These are phyloP conservation scores for Lutraria lutraria DNA, from an alignment of 2,888 invertebrate species.

Conservation along the genomic window DNA sequence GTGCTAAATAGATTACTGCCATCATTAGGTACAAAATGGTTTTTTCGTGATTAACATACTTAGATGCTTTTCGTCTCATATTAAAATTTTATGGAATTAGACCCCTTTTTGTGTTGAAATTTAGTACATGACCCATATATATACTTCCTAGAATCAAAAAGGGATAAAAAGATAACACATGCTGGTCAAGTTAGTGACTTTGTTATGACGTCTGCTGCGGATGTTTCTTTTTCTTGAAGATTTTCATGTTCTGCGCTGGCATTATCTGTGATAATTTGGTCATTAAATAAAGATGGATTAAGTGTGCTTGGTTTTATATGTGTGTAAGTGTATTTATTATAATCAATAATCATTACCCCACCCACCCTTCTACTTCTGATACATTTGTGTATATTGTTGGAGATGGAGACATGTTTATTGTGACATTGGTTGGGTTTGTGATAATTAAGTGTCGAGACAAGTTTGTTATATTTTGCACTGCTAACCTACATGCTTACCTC, in stretches of 20 bases:
- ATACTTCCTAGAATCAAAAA: too few relatives aligned
- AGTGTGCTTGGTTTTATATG: conserved; percentile 29
- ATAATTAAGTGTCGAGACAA: not conserved
- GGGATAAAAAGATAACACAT: too few relatives aligned
- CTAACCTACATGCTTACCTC: conserved; percentile 7
- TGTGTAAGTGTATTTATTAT: not conserved
- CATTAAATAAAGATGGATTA: conserved; percentile 56
- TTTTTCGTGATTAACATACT: too few relatives aligned
- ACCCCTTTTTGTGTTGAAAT: too few relatives aligned
- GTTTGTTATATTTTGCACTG: conserved; percentile 1
- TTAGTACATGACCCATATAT: too few relatives aligned
- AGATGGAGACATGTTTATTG: not conserved
- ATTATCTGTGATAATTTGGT: conserved; percentile 37
- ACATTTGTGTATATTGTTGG: not conserved
- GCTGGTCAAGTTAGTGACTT: too few relatives aligned
- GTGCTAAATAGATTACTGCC: too few relatives aligned
- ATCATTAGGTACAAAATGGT: too few relatives aligned
- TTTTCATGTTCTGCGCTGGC: not conserved
- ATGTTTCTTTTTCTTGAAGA: not conserved
- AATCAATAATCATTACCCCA: conserved; percentile 17
- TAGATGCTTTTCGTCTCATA: too few relatives aligned
- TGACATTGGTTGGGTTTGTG: conserved; percentile 11
- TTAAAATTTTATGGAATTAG: too few relatives aligned
- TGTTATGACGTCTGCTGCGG: too few relatives aligned
- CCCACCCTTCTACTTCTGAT: not conserved